phyloP scores from a whole-genome alignment of 2,888 invertebrate species.

The Rotaria magnacalcarata region DNA sequence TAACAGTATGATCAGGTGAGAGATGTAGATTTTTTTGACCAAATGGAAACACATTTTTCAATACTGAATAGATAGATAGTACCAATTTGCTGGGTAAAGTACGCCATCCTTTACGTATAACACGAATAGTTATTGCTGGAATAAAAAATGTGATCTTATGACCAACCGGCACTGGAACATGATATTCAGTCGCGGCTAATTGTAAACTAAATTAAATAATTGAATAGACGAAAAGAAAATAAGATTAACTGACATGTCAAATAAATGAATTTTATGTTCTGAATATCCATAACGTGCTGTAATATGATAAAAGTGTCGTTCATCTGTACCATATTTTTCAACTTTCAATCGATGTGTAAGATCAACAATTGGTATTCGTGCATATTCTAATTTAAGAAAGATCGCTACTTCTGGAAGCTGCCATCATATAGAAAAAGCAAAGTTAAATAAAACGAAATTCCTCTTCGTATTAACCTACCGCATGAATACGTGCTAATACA shows the following conservation, averaged over 20 bases:
- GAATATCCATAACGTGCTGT: slow-evolving; percentile 28
- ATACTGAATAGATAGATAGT: background rate
- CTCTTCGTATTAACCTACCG: background rate
- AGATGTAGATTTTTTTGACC: background rate
- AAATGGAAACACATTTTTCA: background rate
- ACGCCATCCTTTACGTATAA: background rate
- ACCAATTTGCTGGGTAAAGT: background rate
- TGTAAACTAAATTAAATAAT: background rate
- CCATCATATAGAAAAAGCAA: no score
- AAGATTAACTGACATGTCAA: background rate
- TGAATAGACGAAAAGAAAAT: background rate
- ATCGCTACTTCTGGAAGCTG: background rate
- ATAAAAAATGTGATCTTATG: slow-evolving; percentile 23
- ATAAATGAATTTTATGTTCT: background rate
- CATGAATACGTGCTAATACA: slow-evolving; percentile 1
- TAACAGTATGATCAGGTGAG: slow-evolving; percentile 6
- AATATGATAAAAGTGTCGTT: slow-evolving; percentile 18
- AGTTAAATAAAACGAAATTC: background rate
- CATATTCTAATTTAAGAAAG: slow-evolving; percentile 28
- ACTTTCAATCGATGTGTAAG: background rate
- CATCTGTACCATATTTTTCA: background rate
- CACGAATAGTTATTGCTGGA: background rate
- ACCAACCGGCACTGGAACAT: background rate
- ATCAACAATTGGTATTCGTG: slow-evolving; percentile 16
- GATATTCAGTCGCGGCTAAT: background rate